Base-by-base conservation (phyloP, 2,797 vertebrate species). In the Labeo calbasu region DNA sequence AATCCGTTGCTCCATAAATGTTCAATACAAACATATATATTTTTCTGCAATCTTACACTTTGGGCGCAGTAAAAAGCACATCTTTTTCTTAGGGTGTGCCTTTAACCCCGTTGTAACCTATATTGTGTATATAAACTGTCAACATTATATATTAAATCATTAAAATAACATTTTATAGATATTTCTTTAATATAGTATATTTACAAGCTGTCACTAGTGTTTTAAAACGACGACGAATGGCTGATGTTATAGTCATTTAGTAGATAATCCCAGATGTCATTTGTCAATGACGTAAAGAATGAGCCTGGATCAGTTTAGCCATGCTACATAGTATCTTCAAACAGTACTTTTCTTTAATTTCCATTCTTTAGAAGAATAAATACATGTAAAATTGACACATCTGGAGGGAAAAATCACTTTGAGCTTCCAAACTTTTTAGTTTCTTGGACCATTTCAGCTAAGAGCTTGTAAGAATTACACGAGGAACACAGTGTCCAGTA, bases 401-500 rank as follows among this genome's bases (percentile, higher is more conserved):
- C 23, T 48, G 11, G 32, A 6, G n/a, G 3, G n/a, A 23, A 53
- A 17, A 36, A 55, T 76, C 28, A 32, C n/a, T 59, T 3, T 46
- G 10, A 15, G 53, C 15, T 15, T 90, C 51, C 82, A 73, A 76
- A 72, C 75, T 90, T 90, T 89, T 94, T 91, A 77, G 89, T 91
- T 91, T 89, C 88, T 80, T n/a, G 46, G 80, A 55, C 71, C 88
- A 87, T 77, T 87, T 91, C 90, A 92, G 92, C 92, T 87, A 92
- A 88, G 89, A 88, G 92, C 89, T 89, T 92, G 92, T 76, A 87
- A 91, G 89, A 92, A 94, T 94, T 93, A 92, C 79, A 86, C 88
- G 83, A 91, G 91, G 91, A 92, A 88, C 91, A 94, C 92, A 88
- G 83, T 92, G 91, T 90, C 92, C 91, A 93, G 94, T 93, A 94